Conservation (phyloP, 1,140 invertebrate species). For the Pogonomyrmex barbatus region DNA sequence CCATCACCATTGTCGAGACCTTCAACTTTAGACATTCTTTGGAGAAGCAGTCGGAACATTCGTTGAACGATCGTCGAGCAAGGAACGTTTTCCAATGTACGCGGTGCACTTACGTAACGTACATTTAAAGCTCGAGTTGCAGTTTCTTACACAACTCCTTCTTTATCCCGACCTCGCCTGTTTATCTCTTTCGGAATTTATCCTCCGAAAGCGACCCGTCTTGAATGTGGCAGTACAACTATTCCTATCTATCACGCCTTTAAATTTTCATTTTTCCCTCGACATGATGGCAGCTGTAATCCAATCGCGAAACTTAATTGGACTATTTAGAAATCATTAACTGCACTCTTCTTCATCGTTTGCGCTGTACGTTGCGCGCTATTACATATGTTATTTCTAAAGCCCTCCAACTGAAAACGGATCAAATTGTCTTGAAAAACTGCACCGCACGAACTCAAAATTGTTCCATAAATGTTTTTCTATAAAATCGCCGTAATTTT, state of each 20-base stretch:
- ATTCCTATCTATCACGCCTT: slow-evolving; percentile 60
- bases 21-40: slow-evolving; percentile 8
- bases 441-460: background rate
- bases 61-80: background rate
- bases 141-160: slow-evolving; percentile 66
- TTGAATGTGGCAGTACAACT: background rate
- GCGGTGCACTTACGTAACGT: slow-evolving; percentile 57
- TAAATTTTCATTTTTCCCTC: slow-evolving; percentile 61
- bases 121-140: slow-evolving; percentile 65
- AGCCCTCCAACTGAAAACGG: background rate
- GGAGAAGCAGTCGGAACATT: slow-evolving; percentile 18
- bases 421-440: slow-evolving; percentile 36
- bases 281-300: slow-evolving; percentile 32
- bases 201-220: slow-evolving; percentile 10
- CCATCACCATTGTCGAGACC: slow-evolving; percentile 14
- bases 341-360: background rate
- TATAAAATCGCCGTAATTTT: background rate
- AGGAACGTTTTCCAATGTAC: slow-evolving; percentile 34
- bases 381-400: slow-evolving; percentile 12
- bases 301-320: slow-evolving; percentile 54
- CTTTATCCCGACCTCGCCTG: slow-evolving; percentile 26
- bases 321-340: slow-evolving; percentile 63
- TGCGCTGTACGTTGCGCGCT: background rate
- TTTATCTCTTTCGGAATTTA: slow-evolving; percentile 66
- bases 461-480: background rate